Evolutionary conservation across 1,140 invertebrate genomes (phyloP), one percentile per base, ranked within the genome.

Genomic region (Holcopasites calliopsidis): DNA sequence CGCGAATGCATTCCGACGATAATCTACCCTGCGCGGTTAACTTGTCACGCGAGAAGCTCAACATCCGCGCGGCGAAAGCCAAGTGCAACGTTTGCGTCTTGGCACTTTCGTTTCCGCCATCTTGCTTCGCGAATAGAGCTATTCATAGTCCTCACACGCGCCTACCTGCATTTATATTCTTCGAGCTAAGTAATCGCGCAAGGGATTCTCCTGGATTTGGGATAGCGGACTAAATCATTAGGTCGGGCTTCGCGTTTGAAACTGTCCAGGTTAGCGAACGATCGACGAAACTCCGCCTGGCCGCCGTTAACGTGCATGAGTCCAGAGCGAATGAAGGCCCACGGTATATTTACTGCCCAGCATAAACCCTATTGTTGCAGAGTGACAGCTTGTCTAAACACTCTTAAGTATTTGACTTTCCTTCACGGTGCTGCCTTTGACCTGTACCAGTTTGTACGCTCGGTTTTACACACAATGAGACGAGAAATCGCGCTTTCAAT

Each of bases 341-440:
- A 6, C 31, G 26, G n/a, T 52, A 47, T 71, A 83, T 87, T 86
- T 86, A 87, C 82, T 70, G 65, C 31, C 31, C 42, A 23, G 42
- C 62, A 73, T 79, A 83, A 84, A 82, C 28, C 76, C 42, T 50
- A 86, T 90, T 89, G 87, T 88, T 70, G 40, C 33, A 50, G 47
- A 28, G 44, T 86, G 88, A 89, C 85, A 84, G 86, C 72, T 77
- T 88, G 88, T 90, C 88, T 80, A 90, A 89, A 88, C 86, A 89
- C 66, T 86, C 44, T 80, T 84, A 86, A 88, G 85, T 84, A 86
- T 85, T 73, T 70, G 80, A 81, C 70, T 82, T 86, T 85, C 57
- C 68, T 77, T 57, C 38, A 23, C 33, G 68, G 44, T 10, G 33
- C 33, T 28, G 0, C 18, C 47, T 50, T 71, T 49, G 55, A 71